Base-by-base conservation (phyloP, 2,797 vertebrate genomes). In the Myripristis murdjan region DNA sequence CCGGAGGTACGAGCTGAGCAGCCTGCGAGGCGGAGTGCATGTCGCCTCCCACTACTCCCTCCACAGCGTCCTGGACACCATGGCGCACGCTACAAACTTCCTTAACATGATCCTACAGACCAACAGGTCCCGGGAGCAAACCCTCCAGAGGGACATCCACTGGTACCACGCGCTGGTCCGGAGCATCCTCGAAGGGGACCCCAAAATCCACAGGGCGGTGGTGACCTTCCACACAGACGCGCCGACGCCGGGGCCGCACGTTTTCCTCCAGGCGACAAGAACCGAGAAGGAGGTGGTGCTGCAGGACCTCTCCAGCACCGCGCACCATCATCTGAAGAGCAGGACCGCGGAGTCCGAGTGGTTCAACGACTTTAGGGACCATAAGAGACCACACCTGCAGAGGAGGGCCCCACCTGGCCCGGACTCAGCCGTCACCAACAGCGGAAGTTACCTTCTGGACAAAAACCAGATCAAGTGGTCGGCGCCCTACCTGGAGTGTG, bases 381-480 rank as follows among this genome's bases (percentile, higher is more conserved):
- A 95, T 52, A 96, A 93, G 92, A 95, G 93, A 92, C 87, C 93
- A 1, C 93, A 91, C 44, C 46, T 83, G 77, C 95, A 93, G 75
- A 90, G 84, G 61, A 93, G 90, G 79, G 89, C 79, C 52, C 61
- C 48, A 44, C 62, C 88, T 35, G 87, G 83, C 24, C 65, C 82
- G 0, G 94, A 86, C n/a, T 44, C 86, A 8, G 82, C 85, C 70
- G 90, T 88, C 69, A 70, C 83, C 63, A 89, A 90, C n/a, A 87
- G 92, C 55, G 92, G 71, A 12, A 71, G 89, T 74, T 93, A 95
- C 60, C 20, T 94, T 0, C 90, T 95, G 10, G 96, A 97, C 82
- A 97, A 94, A 78, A 95, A 89, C 80, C 96, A 97, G 3, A 94
- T 99, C 87, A 96, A 95, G 85, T 99, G 98, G 98, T 99, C 98